phyloP scores from a whole-genome alignment of 2,113 vertebrate genomes.

The Phyllostomus discolor region DNA sequence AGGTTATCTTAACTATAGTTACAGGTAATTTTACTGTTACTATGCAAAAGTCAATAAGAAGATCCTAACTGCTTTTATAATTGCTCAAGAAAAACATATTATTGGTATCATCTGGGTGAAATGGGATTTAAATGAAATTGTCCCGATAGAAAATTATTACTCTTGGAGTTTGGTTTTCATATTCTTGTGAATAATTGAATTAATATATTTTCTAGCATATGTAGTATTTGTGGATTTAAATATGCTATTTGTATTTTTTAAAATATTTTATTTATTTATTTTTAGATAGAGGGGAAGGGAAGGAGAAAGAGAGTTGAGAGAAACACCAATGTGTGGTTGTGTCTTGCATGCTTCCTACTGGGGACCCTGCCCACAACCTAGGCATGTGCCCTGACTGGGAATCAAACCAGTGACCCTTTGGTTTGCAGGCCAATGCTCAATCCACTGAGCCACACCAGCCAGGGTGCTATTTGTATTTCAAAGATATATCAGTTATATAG shows the following conservation, averaged over 20 bases:
- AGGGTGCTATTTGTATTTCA: neutral
- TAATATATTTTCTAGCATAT: neutral
- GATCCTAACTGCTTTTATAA: constrained; percentile 53
- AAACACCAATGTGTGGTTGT: too few species aligned
- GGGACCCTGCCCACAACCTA: too few species aligned
- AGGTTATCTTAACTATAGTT: constrained; percentile 57
- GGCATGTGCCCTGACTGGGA: too few species aligned
- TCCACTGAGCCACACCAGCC: too few species aligned
- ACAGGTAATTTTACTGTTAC: constrained; percentile 39
- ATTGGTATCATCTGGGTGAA: constrained; percentile 35
- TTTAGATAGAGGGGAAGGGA: too few species aligned
- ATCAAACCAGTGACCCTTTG: too few species aligned
- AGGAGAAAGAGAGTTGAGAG: too few species aligned
- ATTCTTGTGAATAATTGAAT: constrained; percentile 13
- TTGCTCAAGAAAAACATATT: constrained; percentile 43
- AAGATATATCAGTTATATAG: neutral
- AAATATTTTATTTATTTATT: too few species aligned
- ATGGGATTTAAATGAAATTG: constrained; percentile 32
- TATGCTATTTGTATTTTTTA: neutral
- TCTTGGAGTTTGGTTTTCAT: constrained; percentile 34
- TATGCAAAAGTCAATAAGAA: constrained; percentile 45
- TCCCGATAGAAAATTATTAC: constrained; percentile 11
- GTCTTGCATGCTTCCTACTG: too few species aligned
- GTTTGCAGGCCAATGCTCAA: too few species aligned
- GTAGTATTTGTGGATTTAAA: neutral